Conservation (phyloP, 1,140 invertebrate genomes). For the Telenomus remus region DNA sequence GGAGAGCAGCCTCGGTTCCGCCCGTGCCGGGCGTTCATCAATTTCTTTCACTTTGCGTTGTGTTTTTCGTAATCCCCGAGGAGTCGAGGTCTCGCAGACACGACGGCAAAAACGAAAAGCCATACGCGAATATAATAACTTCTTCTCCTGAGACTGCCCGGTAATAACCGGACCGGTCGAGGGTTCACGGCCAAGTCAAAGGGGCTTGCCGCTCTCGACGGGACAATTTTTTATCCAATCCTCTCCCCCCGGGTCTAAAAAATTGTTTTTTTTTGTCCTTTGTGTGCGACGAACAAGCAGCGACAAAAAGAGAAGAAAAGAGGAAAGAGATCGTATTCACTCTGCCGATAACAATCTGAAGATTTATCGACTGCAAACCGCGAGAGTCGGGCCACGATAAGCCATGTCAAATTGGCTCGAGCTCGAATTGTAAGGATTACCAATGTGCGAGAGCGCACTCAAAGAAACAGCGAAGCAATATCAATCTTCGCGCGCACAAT, state of each 20-base stretch:
- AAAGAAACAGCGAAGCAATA: conserved; percentile 36
- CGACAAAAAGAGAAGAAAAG: not conserved
- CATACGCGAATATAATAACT: conserved; percentile 47
- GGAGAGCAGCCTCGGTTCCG: not conserved
- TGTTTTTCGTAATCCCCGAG: not conserved
- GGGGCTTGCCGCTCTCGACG: conserved; percentile 5
- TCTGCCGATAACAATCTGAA: conserved; percentile 5
- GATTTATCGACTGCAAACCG: conserved; percentile 20
- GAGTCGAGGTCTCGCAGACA: not conserved
- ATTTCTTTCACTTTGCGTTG: not conserved
- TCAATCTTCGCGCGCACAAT: conserved; percentile 47
- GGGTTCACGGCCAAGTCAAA: conserved; percentile 22
- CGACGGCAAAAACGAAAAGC: conserved; percentile 19
- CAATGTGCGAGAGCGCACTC: conserved; percentile 12
- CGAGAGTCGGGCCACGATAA: conserved; percentile 22
- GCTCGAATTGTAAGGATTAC: conserved; percentile 24
- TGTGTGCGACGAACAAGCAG: too few relatives aligned
- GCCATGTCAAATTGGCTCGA: conserved; percentile 26
- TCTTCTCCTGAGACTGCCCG: conserved; percentile 39
- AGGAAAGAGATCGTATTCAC: conserved; percentile 2
- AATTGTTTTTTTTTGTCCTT: not conserved
- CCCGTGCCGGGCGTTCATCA: not conserved
- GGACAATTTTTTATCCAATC: not conserved
- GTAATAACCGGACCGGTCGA: conserved; percentile 45
- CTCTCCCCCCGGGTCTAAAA: conserved; percentile 1